Base-by-base conservation (phyloP, 2,888 invertebrate genomes). In the Eupsilia transversa region DNA sequence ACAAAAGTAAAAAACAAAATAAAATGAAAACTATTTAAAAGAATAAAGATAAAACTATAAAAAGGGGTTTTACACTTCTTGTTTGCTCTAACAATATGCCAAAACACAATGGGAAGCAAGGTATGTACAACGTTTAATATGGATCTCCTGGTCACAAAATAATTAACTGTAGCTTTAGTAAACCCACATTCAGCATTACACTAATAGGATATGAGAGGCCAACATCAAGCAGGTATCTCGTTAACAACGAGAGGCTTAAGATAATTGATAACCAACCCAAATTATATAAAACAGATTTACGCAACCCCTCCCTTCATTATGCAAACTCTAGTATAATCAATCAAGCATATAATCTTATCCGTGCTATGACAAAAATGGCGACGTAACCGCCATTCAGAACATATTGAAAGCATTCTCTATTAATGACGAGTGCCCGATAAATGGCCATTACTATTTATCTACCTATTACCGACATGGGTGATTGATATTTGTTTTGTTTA, bases 391-490 rank as follows among this genome's bases (percentile, higher is more conserved):
- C 52, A 77, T 78, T 80, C 63, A 68, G 57, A 75, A 76, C 74
- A 69, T 80, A 84, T 83, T 75, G 82, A 88, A 82, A 84, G 82
- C 80, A 73, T 87, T 88, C 89, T 89, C 88, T 88, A 87, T 86
- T 91, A 90, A 92, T 91, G 91, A 91, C 90, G 88, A 89, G 83
- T 84, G 86, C 84, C 82, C 84, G 87, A 90, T 89, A 89, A 90
- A 91, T 90, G 82, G 89, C 86, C 86, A 90, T 90, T 90, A 91
- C 89, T 80, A 90, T 90, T 87, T 88, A 87, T 87, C 81, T 86
- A 77, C 77, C 80, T 86, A 78, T 74, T 83, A 77, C 74, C 73
- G 73, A 84, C 86, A 80, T 78, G 33, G 10, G 77, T 86, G 86
- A 87, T 87, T 89, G 90, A 90, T 90, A 87, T 86, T 89, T 52